Evolutionary conservation across 1,140 invertebrate genomes (phyloP).

Genomic region (Chionoecetes opilio): DNA sequence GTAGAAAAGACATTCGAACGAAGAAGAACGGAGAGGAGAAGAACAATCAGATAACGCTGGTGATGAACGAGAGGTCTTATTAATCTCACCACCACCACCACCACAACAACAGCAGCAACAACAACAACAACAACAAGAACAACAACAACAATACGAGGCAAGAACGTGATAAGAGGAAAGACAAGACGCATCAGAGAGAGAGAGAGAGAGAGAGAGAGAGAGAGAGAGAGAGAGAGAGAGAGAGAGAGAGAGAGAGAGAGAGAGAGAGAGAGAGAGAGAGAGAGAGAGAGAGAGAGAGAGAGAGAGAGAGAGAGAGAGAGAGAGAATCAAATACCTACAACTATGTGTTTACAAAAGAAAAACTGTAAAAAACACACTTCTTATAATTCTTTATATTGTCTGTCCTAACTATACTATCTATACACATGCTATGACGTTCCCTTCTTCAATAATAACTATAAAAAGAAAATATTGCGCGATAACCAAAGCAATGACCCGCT

Average conservation of each 20-base stretch:
- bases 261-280: slow-evolving; percentile 27
- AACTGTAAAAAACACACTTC: too few relatives aligned
- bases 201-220: slow-evolving; percentile 1
- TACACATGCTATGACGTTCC: too few relatives aligned
- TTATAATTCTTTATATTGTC: too few relatives aligned
- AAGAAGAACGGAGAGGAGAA: background rate
- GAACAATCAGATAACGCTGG: background rate
- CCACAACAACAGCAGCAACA: background rate
- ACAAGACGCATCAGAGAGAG: background rate
- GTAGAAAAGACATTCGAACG: background rate
- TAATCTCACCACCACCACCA: slow-evolving; percentile 25
- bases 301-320: slow-evolving; percentile 18
- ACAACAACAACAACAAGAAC: background rate
- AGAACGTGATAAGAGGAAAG: slow-evolving; percentile 6
- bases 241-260: slow-evolving; percentile 27
- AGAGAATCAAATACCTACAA: too few relatives aligned
- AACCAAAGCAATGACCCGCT: too few relatives aligned
- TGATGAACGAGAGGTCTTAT: slow-evolving; percentile 19
- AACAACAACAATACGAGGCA: background rate
- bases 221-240: slow-evolving; percentile 27
- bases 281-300: slow-evolving; percentile 8
- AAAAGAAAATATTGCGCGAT: too few relatives aligned
- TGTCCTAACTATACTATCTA: too few relatives aligned
- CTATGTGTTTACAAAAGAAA: too few relatives aligned
- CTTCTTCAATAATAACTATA: too few relatives aligned